A percentile compares a stretch with the other conserved stretches of the same genome.
Evolutionary conservation across 2,888 invertebrate species (phyloP).

Genomic region (Clistopyga incitator): DNA sequence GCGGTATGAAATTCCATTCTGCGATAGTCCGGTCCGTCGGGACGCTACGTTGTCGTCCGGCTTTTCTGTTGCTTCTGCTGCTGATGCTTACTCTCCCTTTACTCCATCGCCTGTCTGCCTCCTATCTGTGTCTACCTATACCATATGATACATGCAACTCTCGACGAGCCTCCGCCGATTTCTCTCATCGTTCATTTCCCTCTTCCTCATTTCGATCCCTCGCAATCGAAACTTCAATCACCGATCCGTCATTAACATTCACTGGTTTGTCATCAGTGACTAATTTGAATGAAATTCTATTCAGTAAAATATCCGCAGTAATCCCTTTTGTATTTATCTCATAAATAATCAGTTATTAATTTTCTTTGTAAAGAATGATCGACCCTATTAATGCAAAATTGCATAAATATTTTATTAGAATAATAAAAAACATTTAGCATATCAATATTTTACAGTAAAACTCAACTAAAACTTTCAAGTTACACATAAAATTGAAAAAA

Average conservation of each 20-base stretch:
- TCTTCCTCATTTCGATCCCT: slow-evolving; percentile 10
- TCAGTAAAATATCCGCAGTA: neutral
- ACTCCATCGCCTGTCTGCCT: neutral
- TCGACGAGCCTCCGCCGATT: neutral
- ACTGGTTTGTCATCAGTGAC: neutral
- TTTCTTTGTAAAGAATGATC: neutral
- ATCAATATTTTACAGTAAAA: no score
- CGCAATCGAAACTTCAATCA: neutral
- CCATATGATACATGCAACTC: slow-evolving; percentile 9
- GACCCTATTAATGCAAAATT: neutral
- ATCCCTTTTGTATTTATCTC: neutral
- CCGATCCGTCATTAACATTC: neutral
- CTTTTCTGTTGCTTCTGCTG: neutral
- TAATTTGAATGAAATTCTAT: neutral
- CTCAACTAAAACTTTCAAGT: no score
- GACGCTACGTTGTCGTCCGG: slow-evolving; percentile 11
- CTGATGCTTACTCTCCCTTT: neutral
- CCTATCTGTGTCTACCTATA: slow-evolving; percentile 5
- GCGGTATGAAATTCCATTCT: slow-evolving; percentile 40
- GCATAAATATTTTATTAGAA: no score
- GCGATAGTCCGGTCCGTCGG: slow-evolving; percentile 10
- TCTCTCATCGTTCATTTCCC: slow-evolving; percentile 10
- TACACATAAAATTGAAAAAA: no score
- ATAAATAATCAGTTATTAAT: neutral
- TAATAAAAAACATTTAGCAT: no score